Conservation (phyloP, 2,113 vertebrate species). For the Forbesichthys papilliferus region DNA sequence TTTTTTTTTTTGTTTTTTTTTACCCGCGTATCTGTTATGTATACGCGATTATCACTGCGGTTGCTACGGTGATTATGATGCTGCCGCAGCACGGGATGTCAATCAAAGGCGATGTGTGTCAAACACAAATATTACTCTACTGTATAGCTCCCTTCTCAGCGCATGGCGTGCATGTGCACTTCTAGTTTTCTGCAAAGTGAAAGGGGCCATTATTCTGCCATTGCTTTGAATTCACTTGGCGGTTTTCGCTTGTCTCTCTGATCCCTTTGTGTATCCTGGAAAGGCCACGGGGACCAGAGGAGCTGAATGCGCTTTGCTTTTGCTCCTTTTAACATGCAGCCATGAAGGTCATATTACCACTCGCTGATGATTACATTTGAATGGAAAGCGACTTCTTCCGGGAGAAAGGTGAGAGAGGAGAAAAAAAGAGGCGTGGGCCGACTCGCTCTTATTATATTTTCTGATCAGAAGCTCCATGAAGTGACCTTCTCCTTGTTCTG, state of each 20-base stretch:
- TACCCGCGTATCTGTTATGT: conserved; percentile 36
- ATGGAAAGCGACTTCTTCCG: conserved; percentile 72
- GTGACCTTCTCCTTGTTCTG: conserved; percentile 57
- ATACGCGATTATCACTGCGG: conserved; percentile 38
- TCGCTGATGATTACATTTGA: conserved; percentile 74
- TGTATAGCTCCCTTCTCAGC: conserved; percentile 33
- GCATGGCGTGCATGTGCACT: conserved; percentile 23
- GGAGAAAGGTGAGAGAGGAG: conserved; percentile 37
- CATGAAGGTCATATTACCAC: conserved; percentile 75
- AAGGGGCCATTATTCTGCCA: conserved; percentile 39
- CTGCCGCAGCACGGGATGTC: conserved; percentile 41
- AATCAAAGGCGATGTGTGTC: conserved; percentile 42
- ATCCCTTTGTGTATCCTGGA: conserved; percentile 63
- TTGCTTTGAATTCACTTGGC: conserved; percentile 58
- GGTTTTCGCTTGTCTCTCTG: conserved; percentile 58
- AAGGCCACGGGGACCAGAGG: conserved; percentile 61
- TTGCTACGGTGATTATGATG: conserved; percentile 57
- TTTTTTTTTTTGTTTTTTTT: conserved; percentile 60
- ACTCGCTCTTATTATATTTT: conserved; percentile 61
- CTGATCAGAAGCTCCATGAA: conserved; percentile 63
- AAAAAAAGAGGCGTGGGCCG: conserved; percentile 63
- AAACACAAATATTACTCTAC: conserved; percentile 33
- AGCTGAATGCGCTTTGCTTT: conserved; percentile 69
- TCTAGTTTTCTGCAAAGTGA: conserved; percentile 37
- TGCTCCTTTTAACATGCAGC: conserved; percentile 70